Conservation (phyloP, 2,888 invertebrate genomes). For the Ctena decussata region DNA sequence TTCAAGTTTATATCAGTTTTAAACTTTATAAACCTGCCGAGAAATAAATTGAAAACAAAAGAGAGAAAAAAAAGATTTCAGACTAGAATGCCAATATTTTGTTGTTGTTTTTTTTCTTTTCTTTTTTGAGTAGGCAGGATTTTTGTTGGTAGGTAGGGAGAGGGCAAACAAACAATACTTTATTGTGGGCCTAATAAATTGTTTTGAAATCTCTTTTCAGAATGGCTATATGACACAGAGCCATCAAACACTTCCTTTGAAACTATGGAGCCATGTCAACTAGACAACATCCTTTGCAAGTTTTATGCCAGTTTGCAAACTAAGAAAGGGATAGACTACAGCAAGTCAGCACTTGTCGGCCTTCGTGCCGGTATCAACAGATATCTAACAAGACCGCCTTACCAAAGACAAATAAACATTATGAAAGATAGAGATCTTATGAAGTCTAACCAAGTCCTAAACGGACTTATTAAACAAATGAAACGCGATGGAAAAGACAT, state of each 20-base stretch:
- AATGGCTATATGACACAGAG: conserved; percentile 14
- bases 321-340: conserved; percentile 31
- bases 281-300: conserved; percentile 5
- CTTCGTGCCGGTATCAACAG: conserved; percentile 36
- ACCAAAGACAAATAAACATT: conserved; percentile 9
- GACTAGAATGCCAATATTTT: too few species aligned
- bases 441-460: conserved; percentile 41
- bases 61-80: too few species aligned
- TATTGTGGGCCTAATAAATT: too few species aligned
- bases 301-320: conserved; percentile 34
- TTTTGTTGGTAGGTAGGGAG: too few species aligned
- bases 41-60: too few species aligned
- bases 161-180: too few species aligned
- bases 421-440: conserved; percentile 45
- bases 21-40: too few species aligned
- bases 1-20: too few species aligned
- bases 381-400: conserved; percentile 31
- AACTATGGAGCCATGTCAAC: background rate
- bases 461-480: conserved; percentile 28
- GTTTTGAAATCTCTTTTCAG: conserved; percentile 1
- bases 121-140: too few species aligned
- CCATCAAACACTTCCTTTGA: conserved; percentile 20
- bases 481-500: conserved; percentile 51
- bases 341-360: conserved; percentile 34
- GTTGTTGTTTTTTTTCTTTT: too few species aligned